Evolutionary conservation across 1,140 invertebrate genomes (phyloP).

Genomic region (Drosophila busckii): DNA sequence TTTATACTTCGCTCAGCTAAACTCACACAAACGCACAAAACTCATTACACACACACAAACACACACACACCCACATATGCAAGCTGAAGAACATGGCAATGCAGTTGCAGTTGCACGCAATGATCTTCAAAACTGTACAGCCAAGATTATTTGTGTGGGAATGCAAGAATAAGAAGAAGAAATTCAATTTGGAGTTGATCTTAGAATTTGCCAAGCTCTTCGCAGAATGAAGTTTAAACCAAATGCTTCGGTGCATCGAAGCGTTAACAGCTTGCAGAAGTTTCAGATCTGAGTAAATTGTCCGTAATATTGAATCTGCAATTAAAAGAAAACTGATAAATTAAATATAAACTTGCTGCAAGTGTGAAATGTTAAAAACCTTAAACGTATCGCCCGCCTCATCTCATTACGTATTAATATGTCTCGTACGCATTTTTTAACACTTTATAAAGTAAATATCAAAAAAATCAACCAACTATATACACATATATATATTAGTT

Average conservation of each 20-base stretch:
- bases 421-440: conserved; percentile 70
- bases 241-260: no score
- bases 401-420: conserved; percentile 76
- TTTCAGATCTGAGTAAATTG: no score
- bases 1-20: conserved; percentile 31
- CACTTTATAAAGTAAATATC: no score
- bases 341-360: conserved; percentile 11
- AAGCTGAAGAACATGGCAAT: conserved; percentile 45
- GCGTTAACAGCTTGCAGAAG: no score
- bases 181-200: no score
- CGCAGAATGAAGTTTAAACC: no score
- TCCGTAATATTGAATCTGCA: no score
- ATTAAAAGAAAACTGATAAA: conserved; percentile 1
- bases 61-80: conserved; percentile 2
- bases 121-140: no score
- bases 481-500: conserved; percentile 32
- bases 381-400: conserved; percentile 68
- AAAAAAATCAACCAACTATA: conserved; percentile 28
- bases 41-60: conserved; percentile 2
- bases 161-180: no score
- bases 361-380: conserved; percentile 18
- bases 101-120: no score
- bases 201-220: no score
- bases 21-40: conserved; percentile 9
- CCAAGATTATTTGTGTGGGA: no score